Percentiles rank a stretch among this genome's conserved stretches.
Conservation (phyloP, 2,888 invertebrate genomes). For the Platerodrilus igneus region DNA sequence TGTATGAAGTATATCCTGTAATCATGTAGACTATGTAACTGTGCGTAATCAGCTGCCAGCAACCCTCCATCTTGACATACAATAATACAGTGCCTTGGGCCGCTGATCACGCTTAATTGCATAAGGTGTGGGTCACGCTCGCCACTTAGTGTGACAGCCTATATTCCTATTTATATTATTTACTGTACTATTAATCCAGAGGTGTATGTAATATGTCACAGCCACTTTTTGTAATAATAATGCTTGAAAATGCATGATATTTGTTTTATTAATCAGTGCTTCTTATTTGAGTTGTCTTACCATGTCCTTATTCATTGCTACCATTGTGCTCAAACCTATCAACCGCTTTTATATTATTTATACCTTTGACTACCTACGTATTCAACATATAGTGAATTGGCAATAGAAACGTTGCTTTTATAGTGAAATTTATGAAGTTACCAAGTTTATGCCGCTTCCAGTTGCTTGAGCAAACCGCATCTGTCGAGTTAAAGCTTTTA, state of each 20-base stretch:
- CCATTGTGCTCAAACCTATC: constrained; percentile 27
- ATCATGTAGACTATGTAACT: constrained; percentile 31
- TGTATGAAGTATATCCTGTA: neutral
- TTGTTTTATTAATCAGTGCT: constrained; percentile 65
- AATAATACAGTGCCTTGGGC: constrained; percentile 50
- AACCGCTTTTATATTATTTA: constrained; percentile 26
- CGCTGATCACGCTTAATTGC: constrained; percentile 47
- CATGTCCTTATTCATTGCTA: constrained; percentile 30
- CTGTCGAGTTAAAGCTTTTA: constrained; percentile 15
- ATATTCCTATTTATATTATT: constrained; percentile 44
- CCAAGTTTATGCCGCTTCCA: constrained; percentile 33
- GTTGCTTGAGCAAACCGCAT: constrained; percentile 43
- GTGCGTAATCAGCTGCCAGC: constrained; percentile 48
- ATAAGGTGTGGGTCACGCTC: constrained; percentile 47
- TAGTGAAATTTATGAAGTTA: constrained; percentile 20
- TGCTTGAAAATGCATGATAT: constrained; percentile 83
- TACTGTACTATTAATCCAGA: constrained; percentile 53
- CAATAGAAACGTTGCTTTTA: constrained; percentile 22
- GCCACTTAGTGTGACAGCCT: constrained; percentile 39
- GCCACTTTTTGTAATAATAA: constrained; percentile 82
- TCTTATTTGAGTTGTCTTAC: constrained; percentile 44
- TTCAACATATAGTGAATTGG: constrained; percentile 20
- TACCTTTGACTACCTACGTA: constrained; percentile 24
- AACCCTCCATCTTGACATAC: constrained; percentile 40
- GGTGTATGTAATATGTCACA: constrained; percentile 53